These are phyloP conservation scores for Genyomyrus donnyi DNA, from an alignment of 2,113 vertebrate genomes.

Conservation along the genomic window DNA sequence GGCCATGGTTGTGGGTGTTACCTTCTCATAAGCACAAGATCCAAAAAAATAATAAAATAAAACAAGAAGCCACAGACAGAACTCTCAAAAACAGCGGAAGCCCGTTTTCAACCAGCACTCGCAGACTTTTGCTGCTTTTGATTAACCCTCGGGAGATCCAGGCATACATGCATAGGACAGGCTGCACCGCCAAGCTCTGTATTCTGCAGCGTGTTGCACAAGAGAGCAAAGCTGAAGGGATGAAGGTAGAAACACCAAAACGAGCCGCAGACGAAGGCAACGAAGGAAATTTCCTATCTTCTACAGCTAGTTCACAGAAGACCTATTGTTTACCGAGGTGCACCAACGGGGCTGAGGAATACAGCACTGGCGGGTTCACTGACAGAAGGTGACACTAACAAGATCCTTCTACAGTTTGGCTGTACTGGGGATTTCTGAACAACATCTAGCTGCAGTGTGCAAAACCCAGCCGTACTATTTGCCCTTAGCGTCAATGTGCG, in stretches of 20 bases:
- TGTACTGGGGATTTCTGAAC: neutral
- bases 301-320: neutral
- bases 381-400: neutral
- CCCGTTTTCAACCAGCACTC: neutral
- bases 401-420: neutral
- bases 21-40: neutral
- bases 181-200: neutral
- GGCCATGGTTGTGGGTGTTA: neutral
- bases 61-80: neutral
- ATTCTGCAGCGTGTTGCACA: neutral
- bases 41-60: neutral
- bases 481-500: neutral
- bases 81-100: neutral
- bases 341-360: neutral
- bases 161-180: neutral
- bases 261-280: neutral
- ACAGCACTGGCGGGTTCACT: neutral
- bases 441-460: neutral
- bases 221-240: neutral
- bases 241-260: neutral
- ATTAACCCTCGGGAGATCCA: neutral
- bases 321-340: neutral
- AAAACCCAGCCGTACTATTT: neutral
- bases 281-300: neutral
- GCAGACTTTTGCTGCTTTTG: neutral